Conservation (phyloP, 1,140 invertebrate species). For the Samia ricini region DNA sequence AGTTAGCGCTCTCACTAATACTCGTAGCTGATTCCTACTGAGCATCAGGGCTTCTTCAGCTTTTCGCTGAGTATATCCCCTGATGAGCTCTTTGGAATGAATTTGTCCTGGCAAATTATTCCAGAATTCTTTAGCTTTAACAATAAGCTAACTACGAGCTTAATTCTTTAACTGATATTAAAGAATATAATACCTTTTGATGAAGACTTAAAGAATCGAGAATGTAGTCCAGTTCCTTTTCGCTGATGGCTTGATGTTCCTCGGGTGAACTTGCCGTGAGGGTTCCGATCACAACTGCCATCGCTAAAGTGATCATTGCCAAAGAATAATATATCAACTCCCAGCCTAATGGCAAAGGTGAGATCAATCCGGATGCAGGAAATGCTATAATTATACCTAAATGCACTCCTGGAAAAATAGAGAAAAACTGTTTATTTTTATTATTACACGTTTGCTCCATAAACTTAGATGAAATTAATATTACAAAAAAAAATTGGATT, state of each 20-base stretch:
- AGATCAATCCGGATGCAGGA: constrained; percentile 37
- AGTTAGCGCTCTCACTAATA: too few species aligned
- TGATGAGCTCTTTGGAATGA: too few species aligned
- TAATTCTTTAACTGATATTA: not conserved
- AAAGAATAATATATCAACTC: constrained; percentile 55
- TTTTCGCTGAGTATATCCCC: too few species aligned
- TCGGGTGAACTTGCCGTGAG: constrained; percentile 52
- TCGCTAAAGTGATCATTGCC: constrained; percentile 48
- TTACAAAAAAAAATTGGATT: too few species aligned
- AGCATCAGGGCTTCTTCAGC: too few species aligned
- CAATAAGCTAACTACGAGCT: too few species aligned
- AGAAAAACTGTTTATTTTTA: not conserved
- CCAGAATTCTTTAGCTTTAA: too few species aligned
- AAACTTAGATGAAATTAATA: too few species aligned
- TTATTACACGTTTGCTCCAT: not conserved
- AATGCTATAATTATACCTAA: constrained; percentile 50
- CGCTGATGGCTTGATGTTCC: constrained; percentile 53
- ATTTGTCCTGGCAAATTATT: too few species aligned
- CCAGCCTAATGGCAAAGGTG: constrained; percentile 46
- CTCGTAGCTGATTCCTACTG: too few species aligned
- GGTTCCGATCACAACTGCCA: constrained; percentile 42
- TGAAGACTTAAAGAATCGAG: constrained; percentile 36
- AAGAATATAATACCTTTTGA: constrained; percentile 35
- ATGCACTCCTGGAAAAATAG: constrained; percentile 40
- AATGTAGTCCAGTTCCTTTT: constrained; percentile 55